A percentile compares a stretch with the other conserved stretches of the same genome.
These are phyloP conservation scores for Archaeoteleia sp. DNA, from an alignment of 2,888 invertebrate species.

Conservation along the genomic window DNA sequence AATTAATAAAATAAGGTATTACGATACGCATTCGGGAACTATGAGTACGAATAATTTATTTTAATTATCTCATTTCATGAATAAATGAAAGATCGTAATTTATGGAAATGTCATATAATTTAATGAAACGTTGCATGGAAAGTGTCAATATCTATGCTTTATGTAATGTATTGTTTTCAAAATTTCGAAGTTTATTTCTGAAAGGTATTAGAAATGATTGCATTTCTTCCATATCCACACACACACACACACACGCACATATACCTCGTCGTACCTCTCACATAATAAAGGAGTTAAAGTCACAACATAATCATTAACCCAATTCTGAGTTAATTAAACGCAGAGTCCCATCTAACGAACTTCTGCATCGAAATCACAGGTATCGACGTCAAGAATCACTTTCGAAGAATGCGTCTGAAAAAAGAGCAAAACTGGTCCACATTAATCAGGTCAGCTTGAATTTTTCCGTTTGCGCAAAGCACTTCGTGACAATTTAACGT, in stretches of 20 bases:
- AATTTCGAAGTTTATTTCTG: slow-evolving; percentile 14
- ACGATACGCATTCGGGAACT: too few relatives aligned
- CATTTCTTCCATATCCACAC: slow-evolving; percentile 23
- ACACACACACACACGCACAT: too few relatives aligned
- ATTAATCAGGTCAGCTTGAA: slow-evolving; percentile 49
- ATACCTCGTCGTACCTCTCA: slow-evolving; percentile 22
- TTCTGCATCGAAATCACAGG: slow-evolving; percentile 14
- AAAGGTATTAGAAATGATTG: slow-evolving; percentile 14
- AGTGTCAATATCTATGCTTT: slow-evolving; percentile 3
- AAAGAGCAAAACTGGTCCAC: slow-evolving; percentile 35
- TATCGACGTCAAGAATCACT: slow-evolving; percentile 45
- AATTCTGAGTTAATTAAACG: slow-evolving; percentile 50
- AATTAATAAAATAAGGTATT: too few relatives aligned
- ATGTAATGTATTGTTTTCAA: not conserved
- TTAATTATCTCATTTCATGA: too few relatives aligned
- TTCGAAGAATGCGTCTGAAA: slow-evolving; percentile 25
- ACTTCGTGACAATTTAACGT: slow-evolving; percentile 27
- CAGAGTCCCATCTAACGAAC: slow-evolving; percentile 36
- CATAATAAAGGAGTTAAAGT: slow-evolving; percentile 37
- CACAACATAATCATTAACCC: slow-evolving; percentile 52
- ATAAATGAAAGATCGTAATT: too few relatives aligned
- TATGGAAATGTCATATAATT: too few relatives aligned
- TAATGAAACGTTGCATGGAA: too few relatives aligned
- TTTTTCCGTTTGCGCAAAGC: slow-evolving; percentile 36
- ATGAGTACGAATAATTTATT: too few relatives aligned